Base-by-base conservation (phyloP, 1,140 invertebrate species). In the Scaptomyza hsui region DNA sequence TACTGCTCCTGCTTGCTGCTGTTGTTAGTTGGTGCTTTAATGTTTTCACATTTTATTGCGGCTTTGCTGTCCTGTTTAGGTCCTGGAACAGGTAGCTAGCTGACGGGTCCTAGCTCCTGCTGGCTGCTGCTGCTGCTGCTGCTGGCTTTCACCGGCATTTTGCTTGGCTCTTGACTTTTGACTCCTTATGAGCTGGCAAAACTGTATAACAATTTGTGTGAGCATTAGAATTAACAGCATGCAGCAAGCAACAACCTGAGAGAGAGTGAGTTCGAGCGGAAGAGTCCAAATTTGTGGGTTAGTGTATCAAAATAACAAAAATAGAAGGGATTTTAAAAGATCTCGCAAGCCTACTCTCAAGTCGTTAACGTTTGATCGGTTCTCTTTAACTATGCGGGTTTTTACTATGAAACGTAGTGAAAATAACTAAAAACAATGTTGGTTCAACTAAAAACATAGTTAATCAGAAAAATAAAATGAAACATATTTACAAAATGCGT, bases 1-100 rank as follows among this genome's bases (percentile, higher is more conserved):
- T 26, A 26, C 29, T 26, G 35, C 29, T 19, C 6, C 15, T 49
- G 32, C 49, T 53, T 52, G 24, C 19, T 44, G 39, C 39, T 67
- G 55, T 16, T 67, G 15, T 49, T 61, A 57, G 65, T 32, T 53
- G 15, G 21, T 49, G 71, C 59, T 55, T 67, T 45, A 74, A 75
- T 74, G 56, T 72, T 78, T 75, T 78, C 62, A 78, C 62, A 78
- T 75, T 78, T 75, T 78, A 75, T 75, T 75, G 67, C 62, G 56
- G 49, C 60, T 74, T 76, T 70, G 63, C 52, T 69, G 56, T 47
- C 65, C 53, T 60, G 42, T 55, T 55, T 51, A 48, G 48, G n/a
- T 51, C 41, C 32, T 21, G 26, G n/a, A n/a, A n/a, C n/a, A n/a
- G n/a, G 32, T 56, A n/a, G 19, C 37, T 39, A 12, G 35, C 37